phyloP scores from a whole-genome alignment of 2,113 vertebrate genomes.

The Colaptes auratus region DNA sequence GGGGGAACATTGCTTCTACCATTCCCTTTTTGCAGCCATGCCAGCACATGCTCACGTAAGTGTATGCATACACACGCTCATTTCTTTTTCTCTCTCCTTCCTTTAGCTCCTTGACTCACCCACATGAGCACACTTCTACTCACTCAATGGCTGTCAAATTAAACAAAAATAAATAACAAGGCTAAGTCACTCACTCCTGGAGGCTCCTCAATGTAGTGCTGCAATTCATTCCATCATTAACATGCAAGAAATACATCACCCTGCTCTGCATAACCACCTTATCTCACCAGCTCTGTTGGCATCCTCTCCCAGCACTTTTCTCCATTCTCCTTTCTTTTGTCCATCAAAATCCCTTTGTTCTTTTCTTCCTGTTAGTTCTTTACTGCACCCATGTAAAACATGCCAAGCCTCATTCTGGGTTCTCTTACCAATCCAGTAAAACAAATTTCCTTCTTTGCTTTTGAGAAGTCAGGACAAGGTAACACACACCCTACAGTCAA shows the following conservation, averaged over 20 bases:
- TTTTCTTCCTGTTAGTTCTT: background rate
- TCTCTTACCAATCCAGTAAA: background rate
- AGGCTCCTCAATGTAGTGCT: background rate
- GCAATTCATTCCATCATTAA: background rate
- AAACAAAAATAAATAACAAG: background rate
- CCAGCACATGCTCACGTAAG: background rate
- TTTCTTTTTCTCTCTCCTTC: background rate
- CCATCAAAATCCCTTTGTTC: background rate
- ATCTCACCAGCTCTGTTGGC: background rate
- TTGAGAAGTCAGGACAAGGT: background rate
- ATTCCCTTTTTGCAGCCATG: background rate
- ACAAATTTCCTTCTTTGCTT: background rate
- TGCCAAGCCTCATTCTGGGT: background rate
- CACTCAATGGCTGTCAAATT: background rate
- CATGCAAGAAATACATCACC: background rate
- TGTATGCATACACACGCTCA: background rate
- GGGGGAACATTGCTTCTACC: background rate
- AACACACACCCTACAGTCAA: background rate
- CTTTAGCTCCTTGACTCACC: background rate
- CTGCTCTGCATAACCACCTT: accelerated
- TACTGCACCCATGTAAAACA: accelerated
- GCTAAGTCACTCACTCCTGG: background rate
- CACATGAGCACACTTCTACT: background rate
- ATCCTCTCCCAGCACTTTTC: accelerated
- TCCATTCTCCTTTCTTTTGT: background rate